A percentile compares a stretch with the other conserved stretches of the same genome.
These are phyloP conservation scores for Physella acuta DNA, from an alignment of 1,140 invertebrate genomes.

Conservation along the genomic window DNA sequence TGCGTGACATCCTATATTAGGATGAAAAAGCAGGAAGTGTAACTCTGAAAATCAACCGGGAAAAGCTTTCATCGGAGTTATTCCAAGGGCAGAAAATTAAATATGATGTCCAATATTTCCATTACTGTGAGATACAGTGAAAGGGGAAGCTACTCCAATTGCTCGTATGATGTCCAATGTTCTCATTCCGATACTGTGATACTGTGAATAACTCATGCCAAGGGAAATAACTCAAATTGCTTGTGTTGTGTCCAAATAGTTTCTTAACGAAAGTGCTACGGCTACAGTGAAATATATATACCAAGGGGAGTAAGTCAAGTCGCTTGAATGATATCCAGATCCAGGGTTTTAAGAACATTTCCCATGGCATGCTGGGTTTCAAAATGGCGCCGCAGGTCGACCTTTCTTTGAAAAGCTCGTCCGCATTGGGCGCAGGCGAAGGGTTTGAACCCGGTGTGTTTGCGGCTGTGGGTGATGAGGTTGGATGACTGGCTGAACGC, in stretches of 20 bases:
- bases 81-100: too few relatives aligned
- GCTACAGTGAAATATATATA: neutral
- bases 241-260: neutral
- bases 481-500: slow-evolving; percentile 99
- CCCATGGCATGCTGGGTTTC: slow-evolving; percentile 80
- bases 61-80: too few relatives aligned
- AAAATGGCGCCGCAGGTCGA: slow-evolving; percentile 78
- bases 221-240: neutral
- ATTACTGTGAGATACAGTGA: too few relatives aligned
- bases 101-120: too few relatives aligned
- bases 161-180: too few relatives aligned
- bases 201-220: neutral
- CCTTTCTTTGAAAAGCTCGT: slow-evolving; percentile 89
- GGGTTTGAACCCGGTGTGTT: slow-evolving; percentile 97
- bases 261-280: neutral
- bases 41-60: too few relatives aligned
- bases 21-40: too few relatives aligned
- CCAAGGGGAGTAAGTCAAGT: neutral
- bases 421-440: slow-evolving; percentile 92
- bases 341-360: neutral
- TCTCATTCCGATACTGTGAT: neutral
- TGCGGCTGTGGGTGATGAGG: slow-evolving; percentile 94
- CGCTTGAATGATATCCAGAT: neutral
- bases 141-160: too few relatives aligned
- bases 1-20: too few relatives aligned